A percentile compares a stretch with the other conserved stretches of the same genome.
Evolutionary conservation across 2,113 vertebrate genomes (phyloP).

Genomic region (Empidonax alnorum): DNA sequence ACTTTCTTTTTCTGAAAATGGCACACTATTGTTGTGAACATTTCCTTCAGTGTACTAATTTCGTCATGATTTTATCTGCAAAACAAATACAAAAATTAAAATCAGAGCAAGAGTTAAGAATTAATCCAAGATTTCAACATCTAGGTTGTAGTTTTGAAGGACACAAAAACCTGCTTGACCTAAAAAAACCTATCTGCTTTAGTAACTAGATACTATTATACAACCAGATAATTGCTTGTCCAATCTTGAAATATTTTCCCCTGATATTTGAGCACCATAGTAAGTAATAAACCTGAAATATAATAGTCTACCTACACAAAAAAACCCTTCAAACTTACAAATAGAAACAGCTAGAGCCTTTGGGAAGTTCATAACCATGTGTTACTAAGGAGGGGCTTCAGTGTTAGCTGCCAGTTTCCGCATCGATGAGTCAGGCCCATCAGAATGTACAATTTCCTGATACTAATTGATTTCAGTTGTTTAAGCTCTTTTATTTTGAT

Average conservation of each 20-base stretch:
- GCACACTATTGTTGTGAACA: neutral
- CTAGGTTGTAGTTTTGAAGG: neutral
- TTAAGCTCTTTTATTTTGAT: constrained; percentile 8
- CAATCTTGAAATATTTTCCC: constrained; percentile 51
- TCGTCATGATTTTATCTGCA: neutral
- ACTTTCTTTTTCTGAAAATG: neutral
- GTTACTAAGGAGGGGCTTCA: neutral
- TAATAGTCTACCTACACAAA: neutral
- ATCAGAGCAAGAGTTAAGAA: neutral
- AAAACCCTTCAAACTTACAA: constrained; percentile 30
- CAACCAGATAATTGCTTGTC: constrained; percentile 38
- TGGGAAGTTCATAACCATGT: neutral
- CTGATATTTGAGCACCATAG: constrained; percentile 9
- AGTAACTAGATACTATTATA: constrained; percentile 22
- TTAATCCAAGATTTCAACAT: constrained; percentile 36
- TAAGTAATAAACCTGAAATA: constrained; percentile 38
- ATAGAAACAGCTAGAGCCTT: constrained; percentile 39
- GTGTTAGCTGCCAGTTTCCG: constrained; percentile 47
- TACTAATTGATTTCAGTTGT: constrained; percentile 9
- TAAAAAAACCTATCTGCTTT: constrained; percentile 25
- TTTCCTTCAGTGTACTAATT: neutral
- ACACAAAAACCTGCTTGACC: neutral
- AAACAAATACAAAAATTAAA: constrained; percentile 22
- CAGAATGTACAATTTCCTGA: constrained; percentile 2
- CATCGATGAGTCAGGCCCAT: neutral